phyloP scores from a whole-genome alignment of 2,888 invertebrate genomes.

The Parnassius orleans region DNA sequence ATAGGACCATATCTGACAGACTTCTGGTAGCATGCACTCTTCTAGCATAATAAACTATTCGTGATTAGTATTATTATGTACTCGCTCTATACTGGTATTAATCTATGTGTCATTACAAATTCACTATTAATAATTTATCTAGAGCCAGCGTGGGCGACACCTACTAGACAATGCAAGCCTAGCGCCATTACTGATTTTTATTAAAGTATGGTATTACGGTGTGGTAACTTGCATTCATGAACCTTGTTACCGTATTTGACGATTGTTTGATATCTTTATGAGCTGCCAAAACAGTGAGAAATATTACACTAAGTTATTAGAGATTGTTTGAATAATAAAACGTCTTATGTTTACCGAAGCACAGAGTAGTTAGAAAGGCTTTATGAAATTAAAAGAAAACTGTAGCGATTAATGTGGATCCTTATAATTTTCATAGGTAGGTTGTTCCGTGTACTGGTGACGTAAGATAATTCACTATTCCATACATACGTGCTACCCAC shows the following conservation, averaged over 20 bases:
- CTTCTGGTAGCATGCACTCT: no score
- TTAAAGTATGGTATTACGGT: conserved; percentile 40
- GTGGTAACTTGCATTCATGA: conserved; percentile 45
- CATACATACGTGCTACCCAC: no score
- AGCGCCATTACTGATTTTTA: conserved; percentile 64
- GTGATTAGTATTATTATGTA: background rate
- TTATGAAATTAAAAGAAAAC: no score
- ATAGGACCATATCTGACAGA: no score
- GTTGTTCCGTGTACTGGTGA: no score
- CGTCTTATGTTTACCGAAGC: no score
- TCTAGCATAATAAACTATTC: no score
- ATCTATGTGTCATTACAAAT: conserved; percentile 71
- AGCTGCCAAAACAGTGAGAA: background rate
- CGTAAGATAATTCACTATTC: no score
- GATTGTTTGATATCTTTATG: conserved; percentile 11
- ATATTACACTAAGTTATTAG: background rate
- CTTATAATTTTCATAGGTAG: no score
- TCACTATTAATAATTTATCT: conserved; percentile 79
- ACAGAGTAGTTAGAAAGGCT: no score
- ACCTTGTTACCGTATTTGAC: conserved; percentile 23
- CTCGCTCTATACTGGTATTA: conserved; percentile 28
- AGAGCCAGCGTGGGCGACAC: conserved; percentile 67
- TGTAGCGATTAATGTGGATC: no score
- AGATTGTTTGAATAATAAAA: no score
- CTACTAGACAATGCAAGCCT: conserved; percentile 57